Evolutionary conservation across 1,140 invertebrate species (phyloP), one percentile per base, ranked within the genome.

Genomic region (Brevipalpus yothersi): DNA sequence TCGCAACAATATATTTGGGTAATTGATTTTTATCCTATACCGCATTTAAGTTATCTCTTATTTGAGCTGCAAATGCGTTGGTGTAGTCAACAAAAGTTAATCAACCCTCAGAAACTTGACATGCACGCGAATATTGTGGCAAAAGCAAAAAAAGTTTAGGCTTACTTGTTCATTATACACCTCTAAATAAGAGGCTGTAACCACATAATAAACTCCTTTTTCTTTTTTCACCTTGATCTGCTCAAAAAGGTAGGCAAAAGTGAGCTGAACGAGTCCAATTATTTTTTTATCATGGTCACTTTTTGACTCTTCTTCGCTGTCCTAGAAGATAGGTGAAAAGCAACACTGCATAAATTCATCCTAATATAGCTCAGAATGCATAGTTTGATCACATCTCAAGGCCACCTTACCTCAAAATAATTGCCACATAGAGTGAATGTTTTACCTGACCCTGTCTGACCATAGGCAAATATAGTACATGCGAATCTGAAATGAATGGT

Each of bases 391-490:
- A 40, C 8, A 55, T 39, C 4, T 7, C 1, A 10, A 51, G 8
- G 2, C 3, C 17, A 3, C 66, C 71, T 70, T 74, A 62, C 58
- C 61, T 62, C 47, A 49, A 61, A 62, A 47, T 39, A 60, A 45
- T 62, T 63, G 58, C 90, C 90, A 0, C 89, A 92, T 53, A 96
- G 78, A 0, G 90, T 92, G 69, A 90, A 88, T 0, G 91, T 95
- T 73, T 96, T 96, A 12, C 91, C 91, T 67, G 86, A 89, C 21
- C 91, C 91, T 0, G 91, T 97, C 72, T 96, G 91, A 49, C 92
- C 92, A 72, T 97, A 97, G 67, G 92, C 94, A 70, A 92, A 86
- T 11, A 80, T 81, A 4, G 92, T 96, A 63, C 86, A 86, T 62
- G 86, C 86, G 70, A 92, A 95, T 0, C 76, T 70, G 58, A 47